phyloP scores from a whole-genome alignment of 2,113 vertebrate genomes.

The Pristiophorus japonicus region DNA sequence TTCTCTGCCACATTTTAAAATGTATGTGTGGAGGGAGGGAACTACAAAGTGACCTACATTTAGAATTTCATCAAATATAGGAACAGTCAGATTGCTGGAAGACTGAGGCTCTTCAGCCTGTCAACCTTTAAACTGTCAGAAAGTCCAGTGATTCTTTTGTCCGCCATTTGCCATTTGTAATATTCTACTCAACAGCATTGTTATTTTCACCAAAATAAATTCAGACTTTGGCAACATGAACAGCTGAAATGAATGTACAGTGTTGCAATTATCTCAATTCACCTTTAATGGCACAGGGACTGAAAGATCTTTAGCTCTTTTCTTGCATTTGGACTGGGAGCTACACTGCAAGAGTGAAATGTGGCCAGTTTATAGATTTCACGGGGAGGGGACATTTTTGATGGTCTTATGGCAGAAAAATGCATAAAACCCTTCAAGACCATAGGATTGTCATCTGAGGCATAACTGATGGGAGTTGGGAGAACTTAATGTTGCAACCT shows the following conservation, averaged over 20 bases:
- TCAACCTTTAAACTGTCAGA: neutral
- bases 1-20: neutral
- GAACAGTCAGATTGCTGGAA: neutral
- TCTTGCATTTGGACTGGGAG: neutral
- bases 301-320: neutral
- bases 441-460: neutral
- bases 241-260: neutral
- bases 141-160: neutral
- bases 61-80: neutral
- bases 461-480: neutral
- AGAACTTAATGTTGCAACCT: neutral
- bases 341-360: neutral
- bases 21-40: neutral
- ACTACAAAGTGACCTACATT: neutral
- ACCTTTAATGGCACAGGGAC: neutral
- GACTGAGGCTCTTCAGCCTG: neutral
- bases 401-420: neutral
- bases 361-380: neutral
- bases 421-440: neutral
- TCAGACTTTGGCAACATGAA: neutral
- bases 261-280: neutral
- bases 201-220: neutral
- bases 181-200: neutral
- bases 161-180: neutral
- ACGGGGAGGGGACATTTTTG: neutral